These are phyloP conservation scores for Acrocera orbiculus DNA, from an alignment of 2,888 invertebrate genomes.

Conservation along the genomic window DNA sequence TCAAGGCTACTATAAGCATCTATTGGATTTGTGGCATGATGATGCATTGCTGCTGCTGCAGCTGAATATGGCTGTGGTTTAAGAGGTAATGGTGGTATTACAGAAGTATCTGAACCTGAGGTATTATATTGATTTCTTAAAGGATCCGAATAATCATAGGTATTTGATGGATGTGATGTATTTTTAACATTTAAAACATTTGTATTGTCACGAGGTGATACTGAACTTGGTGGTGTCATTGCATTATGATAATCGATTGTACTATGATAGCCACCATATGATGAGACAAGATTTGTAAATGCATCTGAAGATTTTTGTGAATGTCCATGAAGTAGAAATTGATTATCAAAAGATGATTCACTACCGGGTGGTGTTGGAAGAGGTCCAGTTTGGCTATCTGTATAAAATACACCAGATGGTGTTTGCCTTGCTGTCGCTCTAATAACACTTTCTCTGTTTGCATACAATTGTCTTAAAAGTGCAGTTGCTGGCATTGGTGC, in stretches of 20 bases:
- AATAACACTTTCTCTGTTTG: constrained; percentile 88
- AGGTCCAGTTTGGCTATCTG: constrained; percentile 49
- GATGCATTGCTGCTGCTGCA: constrained; percentile 45
- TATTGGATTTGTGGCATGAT: constrained; percentile 33
- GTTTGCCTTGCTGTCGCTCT: constrained; percentile 53
- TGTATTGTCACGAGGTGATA: constrained; percentile 77
- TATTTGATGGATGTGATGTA: constrained; percentile 19
- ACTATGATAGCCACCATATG: constrained; percentile 42
- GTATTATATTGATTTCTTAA: constrained; percentile 31
- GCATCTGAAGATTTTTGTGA: constrained; percentile 39
- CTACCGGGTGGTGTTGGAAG: constrained; percentile 82
- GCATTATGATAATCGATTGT: constrained; percentile 75
- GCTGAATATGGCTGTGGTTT: constrained; percentile 82
- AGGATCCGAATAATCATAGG: constrained; percentile 48
- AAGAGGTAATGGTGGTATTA: constrained; percentile 52
- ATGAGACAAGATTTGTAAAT: constrained; percentile 39
- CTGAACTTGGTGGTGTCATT: constrained; percentile 95
- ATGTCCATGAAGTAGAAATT: constrained; percentile 36
- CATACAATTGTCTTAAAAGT: constrained; percentile 73
- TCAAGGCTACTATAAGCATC: constrained; percentile 41
- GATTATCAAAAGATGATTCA: constrained; percentile 52
- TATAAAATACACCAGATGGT: constrained; percentile 27
- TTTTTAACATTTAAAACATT: constrained; percentile 33
- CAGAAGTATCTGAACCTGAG: constrained; percentile 35
- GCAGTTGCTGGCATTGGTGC: constrained; percentile 70